Evolutionary conservation across 2,113 vertebrate species (phyloP).

Genomic region (Gobius niger): DNA sequence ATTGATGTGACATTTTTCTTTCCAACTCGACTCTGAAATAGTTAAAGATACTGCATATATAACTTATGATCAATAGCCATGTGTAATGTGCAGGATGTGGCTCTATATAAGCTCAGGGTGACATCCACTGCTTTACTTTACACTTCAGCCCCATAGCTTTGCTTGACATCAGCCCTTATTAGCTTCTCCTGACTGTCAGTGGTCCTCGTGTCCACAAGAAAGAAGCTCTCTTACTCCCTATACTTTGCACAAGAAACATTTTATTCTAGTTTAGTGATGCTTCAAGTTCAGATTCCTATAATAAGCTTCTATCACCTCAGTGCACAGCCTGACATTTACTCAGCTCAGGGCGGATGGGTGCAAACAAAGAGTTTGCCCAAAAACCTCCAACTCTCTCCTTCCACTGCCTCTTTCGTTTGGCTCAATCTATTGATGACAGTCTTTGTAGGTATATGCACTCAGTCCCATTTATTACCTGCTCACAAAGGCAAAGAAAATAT

Average conservation of each 20-base stretch:
- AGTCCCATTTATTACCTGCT: slow-evolving; percentile 37
- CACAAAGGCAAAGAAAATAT: slow-evolving; percentile 20
- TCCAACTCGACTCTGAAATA: no score
- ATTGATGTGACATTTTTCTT: no score
- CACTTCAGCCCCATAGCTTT: not conserved
- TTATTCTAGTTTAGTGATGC: slow-evolving; percentile 31
- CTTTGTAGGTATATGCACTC: slow-evolving; percentile 28
- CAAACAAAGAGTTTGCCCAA: slow-evolving; percentile 44
- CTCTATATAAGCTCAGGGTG: no score
- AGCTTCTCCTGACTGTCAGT: not conserved
- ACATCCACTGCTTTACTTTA: not conserved
- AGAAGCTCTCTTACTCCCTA: slow-evolving; percentile 9
- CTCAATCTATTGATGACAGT: slow-evolving; percentile 17
- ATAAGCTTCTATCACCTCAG: slow-evolving; percentile 48
- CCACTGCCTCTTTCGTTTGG: slow-evolving; percentile 12
- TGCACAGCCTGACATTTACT: slow-evolving; percentile 56
- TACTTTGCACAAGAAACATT: slow-evolving; percentile 36
- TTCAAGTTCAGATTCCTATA: slow-evolving; percentile 52
- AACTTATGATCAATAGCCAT: no score
- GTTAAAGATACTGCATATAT: no score
- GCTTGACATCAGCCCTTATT: not conserved
- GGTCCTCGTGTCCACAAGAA: not conserved
- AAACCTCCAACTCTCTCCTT: slow-evolving; percentile 31
- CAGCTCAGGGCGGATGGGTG: slow-evolving; percentile 46
- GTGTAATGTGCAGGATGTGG: no score